Evolutionary conservation across 2,113 vertebrate species (phyloP), one percentile per base, ranked within the genome.

Genomic region (Cyprichromis sp.): DNA sequence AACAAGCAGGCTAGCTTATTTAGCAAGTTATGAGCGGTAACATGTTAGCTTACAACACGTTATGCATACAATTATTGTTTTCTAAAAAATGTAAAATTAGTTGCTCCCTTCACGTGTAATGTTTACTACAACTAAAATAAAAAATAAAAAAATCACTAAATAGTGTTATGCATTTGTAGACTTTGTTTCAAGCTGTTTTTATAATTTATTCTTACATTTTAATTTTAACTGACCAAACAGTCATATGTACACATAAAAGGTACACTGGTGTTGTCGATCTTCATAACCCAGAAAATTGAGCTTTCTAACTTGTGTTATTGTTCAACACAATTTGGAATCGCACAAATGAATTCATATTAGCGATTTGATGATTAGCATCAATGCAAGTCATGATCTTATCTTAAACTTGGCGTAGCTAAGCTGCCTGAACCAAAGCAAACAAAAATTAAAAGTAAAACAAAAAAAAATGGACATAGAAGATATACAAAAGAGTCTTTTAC

Each of bases 201-300:
- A 63, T 63, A 12, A 38, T 66, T 63, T 3, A 36, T 66, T 61
- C 29, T 3, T 61, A 34, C 2, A 17, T 61, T 61, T 61, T 10
- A 34, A 2, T 61, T 61, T 61, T 61, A 61, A 61, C 0, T 36
- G 31, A 66, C 31, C 61, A 1, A 38, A 36, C 61, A 66, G 6
- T 66, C 10, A 63, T n/a, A n/a, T 36, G 59, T 63, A 0, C 31
- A 66, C 0, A n/a, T 12, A 38, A 38, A 66, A 0, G 10, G 34
- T 1, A 38, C 61, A 66, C 61, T 21, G 19, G 10, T 66, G 61
- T 63, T 63, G 16, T 34, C 16, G 1, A 34, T 11, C 2, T 34
- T 34, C 0, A 19, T 38, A 38, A 21, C 61, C 10, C 19, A 38
- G 34, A 38, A 66, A 66, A 66, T 66, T 66, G 61, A 66, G 34